Conservation (phyloP, 2,113 vertebrate genomes). For the Passer domesticus region DNA sequence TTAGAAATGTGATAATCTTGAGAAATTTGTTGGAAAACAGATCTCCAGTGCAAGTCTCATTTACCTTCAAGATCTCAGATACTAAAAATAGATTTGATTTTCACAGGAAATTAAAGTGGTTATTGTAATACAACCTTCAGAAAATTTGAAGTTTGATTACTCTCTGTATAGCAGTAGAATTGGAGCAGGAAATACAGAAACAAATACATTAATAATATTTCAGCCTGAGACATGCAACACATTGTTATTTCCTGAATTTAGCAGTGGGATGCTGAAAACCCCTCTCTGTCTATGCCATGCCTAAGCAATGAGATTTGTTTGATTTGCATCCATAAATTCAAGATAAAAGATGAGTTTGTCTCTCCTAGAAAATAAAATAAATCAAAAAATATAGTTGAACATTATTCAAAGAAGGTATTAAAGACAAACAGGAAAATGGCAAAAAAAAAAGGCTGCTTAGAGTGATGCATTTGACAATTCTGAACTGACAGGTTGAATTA, state of each 20-base stretch:
- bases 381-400: not conserved
- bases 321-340: not conserved
- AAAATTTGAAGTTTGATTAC: not conserved
- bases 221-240: not conserved
- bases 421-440: not conserved
- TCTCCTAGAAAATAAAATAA: not conserved
- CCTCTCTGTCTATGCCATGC: not conserved
- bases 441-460: not conserved
- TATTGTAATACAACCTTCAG: not conserved
- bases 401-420: slow-evolving; percentile 20
- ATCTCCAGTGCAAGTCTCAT: not conserved
- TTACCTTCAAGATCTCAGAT: not conserved
- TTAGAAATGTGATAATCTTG: not conserved
- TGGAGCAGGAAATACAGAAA: not conserved
- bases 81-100: not conserved
- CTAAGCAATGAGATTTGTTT: not conserved
- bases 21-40: not conserved
- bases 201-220: not conserved
- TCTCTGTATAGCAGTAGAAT: not conserved
- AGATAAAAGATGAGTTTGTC: slow-evolving; percentile 1
- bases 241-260: not conserved
- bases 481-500: not conserved
- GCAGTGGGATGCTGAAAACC: not conserved
- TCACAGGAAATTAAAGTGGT: not conserved
- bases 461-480: slow-evolving; percentile 26